These are phyloP conservation scores for Geodia barretti DNA, from an alignment of 37 sponge, comb jelly and placozoan species.

Conservation along the genomic window DNA sequence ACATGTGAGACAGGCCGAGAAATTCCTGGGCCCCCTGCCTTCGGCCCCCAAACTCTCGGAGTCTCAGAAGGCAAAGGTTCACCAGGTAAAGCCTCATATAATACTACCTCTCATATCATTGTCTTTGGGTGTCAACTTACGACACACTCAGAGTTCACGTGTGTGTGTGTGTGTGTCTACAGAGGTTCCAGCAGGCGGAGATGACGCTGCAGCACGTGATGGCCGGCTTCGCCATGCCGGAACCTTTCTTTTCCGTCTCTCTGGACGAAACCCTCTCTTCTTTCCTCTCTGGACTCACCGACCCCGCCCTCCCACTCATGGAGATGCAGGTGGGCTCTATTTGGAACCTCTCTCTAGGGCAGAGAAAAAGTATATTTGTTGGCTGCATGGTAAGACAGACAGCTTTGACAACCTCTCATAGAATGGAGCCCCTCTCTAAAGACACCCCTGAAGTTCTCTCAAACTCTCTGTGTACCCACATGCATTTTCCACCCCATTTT, in stretches of 20 bases:
- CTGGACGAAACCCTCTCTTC: conserved; percentile 9
- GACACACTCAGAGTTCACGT: background rate
- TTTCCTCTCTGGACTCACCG: conserved; percentile 47
- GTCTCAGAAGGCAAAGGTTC: conserved; percentile 53
- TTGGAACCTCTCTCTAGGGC: too few species aligned
- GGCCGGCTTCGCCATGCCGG: conserved; percentile 62
- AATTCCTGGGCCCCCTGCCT: conserved; percentile 61
- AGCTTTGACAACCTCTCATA: background rate
- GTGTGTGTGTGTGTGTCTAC: background rate
- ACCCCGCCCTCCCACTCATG: conserved; percentile 73
- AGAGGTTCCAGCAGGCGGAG: conserved; percentile 64
- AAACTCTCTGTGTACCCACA: background rate
- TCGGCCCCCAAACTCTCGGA: conserved; percentile 8
- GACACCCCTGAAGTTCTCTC: background rate
- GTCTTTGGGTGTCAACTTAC: too few species aligned
- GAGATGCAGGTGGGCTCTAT: conserved; percentile 56
- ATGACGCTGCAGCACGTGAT: conserved; percentile 48
- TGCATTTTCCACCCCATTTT: too few species aligned
- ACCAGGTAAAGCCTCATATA: conserved; percentile 42
- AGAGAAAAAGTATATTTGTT: too few species aligned
- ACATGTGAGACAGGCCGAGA: conserved; percentile 51
- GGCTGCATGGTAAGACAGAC: background rate
- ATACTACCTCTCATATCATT: background rate
- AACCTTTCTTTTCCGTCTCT: conserved; percentile 31
- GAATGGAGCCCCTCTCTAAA: background rate